Conservation (phyloP, 92 coral and sea anemone species). For the Epizoanthus rinbou region DNA sequence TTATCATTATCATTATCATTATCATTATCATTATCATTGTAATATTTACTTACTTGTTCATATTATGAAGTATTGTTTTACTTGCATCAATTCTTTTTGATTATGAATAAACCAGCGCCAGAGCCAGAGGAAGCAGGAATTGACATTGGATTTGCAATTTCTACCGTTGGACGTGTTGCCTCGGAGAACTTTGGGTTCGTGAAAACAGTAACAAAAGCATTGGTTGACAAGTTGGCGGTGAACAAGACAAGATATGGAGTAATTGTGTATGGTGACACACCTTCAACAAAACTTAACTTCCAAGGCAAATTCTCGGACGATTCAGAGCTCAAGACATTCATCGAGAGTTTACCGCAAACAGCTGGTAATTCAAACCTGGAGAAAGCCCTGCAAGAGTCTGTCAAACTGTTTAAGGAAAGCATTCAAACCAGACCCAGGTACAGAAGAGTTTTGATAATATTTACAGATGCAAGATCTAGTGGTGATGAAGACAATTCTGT, state of each 20-base stretch:
- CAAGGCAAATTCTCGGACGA: conserved; percentile 56
- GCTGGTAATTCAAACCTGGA: conserved; percentile 63
- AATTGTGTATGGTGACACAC: conserved; percentile 51
- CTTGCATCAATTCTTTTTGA: background rate
- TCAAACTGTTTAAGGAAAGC: conserved; percentile 54
- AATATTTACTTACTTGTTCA: no score
- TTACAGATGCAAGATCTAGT: conserved; percentile 61
- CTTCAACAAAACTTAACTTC: conserved; percentile 52
- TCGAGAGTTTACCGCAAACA: conserved; percentile 67
- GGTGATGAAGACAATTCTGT: conserved; percentile 17
- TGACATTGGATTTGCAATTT: conserved; percentile 59
- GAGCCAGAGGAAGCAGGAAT: conserved; percentile 33
- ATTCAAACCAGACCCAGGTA: conserved; percentile 63
- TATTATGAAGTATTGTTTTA: background rate
- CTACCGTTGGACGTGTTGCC: conserved; percentile 43
- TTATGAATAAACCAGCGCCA: background rate
- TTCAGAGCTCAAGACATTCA: conserved; percentile 51
- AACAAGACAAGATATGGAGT: conserved; percentile 63
- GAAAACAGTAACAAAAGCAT: conserved; percentile 48
- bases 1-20: no score
- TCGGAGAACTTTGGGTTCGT: conserved; percentile 45
- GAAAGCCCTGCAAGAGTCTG: conserved; percentile 65
- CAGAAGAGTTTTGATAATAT: conserved; percentile 73
- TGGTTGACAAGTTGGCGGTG: conserved; percentile 53
- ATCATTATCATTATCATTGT: no score